Percentiles rank a stretch among this genome's conserved stretches.
phyloP scores from a whole-genome alignment of 2,888 invertebrate genomes.

The Anoplius nigerrimus region DNA sequence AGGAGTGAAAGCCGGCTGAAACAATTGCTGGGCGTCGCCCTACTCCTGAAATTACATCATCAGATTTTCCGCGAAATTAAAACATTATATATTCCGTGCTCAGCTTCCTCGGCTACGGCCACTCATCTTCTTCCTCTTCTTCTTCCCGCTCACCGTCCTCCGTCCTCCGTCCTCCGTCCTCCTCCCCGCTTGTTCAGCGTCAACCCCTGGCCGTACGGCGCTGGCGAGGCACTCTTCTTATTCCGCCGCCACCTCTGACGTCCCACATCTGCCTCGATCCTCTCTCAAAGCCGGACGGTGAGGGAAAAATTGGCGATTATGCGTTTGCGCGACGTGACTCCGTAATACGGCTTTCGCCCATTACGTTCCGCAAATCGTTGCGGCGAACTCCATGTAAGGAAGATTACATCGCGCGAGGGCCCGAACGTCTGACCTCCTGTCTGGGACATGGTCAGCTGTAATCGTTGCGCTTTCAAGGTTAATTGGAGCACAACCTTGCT shows the following conservation, averaged over 20 bases:
- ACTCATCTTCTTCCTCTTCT: conserved; percentile 14
- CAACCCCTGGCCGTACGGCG: conserved; percentile 4
- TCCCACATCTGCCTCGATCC: conserved; percentile 18
- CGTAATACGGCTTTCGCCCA: conserved; percentile 14
- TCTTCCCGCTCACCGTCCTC: conserved; percentile 13
- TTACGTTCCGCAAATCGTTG: too few species aligned
- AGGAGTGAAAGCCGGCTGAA: conserved; percentile 59
- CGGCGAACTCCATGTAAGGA: too few species aligned
- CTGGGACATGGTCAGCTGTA: too few species aligned
- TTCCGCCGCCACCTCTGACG: conserved; percentile 28
- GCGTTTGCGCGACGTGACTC: conserved; percentile 36
- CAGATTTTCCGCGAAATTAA: conserved; percentile 61
- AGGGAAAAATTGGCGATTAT: conserved; percentile 48
- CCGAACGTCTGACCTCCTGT: too few species aligned
- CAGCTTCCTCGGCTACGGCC: conserved; percentile 16
- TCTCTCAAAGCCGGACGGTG: conserved; percentile 1
- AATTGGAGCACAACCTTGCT: too few species aligned
- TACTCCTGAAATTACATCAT: conserved; percentile 62
- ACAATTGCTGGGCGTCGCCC: conserved; percentile 62
- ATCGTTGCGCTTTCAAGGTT: too few species aligned
- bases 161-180: not conserved
- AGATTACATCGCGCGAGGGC: too few species aligned
- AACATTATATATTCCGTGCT: conserved; percentile 56
- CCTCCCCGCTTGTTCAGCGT: conserved; percentile 5
- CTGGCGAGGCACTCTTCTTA: not conserved